Evolutionary conservation across 2,888 invertebrate genomes (phyloP).

Genomic region (Polylopha cassiicola): DNA sequence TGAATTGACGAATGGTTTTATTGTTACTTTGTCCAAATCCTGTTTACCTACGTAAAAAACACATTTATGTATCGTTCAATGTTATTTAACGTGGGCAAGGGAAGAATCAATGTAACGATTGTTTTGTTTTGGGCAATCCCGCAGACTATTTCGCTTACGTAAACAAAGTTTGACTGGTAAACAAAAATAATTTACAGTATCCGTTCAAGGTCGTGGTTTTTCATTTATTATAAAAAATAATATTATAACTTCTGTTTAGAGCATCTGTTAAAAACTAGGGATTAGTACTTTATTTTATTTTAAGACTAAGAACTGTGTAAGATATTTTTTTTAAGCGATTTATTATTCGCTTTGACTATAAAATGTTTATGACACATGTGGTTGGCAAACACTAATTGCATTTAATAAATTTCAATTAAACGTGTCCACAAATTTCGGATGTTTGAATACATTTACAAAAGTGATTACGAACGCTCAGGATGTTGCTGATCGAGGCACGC

Average conservation of each 20-base stretch:
- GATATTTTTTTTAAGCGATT: not conserved
- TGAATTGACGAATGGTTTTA: too few species aligned
- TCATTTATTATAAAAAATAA: slow-evolving; percentile 14
- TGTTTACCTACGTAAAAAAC: too few species aligned
- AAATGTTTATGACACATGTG: slow-evolving; percentile 4
- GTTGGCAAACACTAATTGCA: slow-evolving; percentile 7
- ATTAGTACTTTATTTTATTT: too few species aligned
- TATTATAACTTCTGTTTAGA: too few species aligned
- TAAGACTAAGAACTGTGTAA: not conserved
- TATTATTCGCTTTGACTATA: not conserved
- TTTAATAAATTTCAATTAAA: slow-evolving; percentile 19
- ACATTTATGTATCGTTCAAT: too few species aligned
- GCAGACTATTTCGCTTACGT: slow-evolving; percentile 22
- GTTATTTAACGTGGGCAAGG: slow-evolving; percentile 22
- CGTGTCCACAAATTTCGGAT: slow-evolving; percentile 36
- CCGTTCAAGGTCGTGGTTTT: slow-evolving; percentile 7
- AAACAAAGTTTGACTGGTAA: slow-evolving; percentile 16
- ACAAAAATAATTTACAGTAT: slow-evolving; percentile 14
- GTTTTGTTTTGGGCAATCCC: slow-evolving; percentile 25
- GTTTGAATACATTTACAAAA: slow-evolving; percentile 29
- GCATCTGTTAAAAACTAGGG: too few species aligned
- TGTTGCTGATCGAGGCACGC: slow-evolving; percentile 44
- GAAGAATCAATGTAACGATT: slow-evolving; percentile 27
- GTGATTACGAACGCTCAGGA: slow-evolving; percentile 35
- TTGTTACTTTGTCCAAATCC: too few species aligned